These are phyloP conservation scores for Meloidogyne floridensis DNA, from an alignment of 1,140 invertebrate genomes.

Conservation along the genomic window DNA sequence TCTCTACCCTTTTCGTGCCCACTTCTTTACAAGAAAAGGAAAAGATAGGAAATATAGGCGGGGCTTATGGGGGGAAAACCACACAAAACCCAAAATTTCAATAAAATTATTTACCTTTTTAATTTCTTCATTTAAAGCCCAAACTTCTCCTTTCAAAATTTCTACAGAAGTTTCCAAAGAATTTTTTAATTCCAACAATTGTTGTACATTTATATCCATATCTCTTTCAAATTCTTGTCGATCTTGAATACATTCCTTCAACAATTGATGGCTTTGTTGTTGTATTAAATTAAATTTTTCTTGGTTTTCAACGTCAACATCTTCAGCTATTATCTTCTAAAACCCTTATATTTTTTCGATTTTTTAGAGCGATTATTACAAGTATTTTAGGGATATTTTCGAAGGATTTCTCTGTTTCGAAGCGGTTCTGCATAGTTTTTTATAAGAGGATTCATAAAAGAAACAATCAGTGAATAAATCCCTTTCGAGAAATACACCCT, in stretches of 20 bases:
- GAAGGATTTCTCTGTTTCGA: too few relatives aligned
- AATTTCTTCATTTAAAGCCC: slow-evolving; percentile 38
- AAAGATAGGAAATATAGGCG: too few relatives aligned
- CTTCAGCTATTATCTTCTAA: background rate
- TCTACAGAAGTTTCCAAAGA: slow-evolving; percentile 39
- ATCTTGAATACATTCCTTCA: slow-evolving; percentile 25
- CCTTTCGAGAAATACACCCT: too few relatives aligned
- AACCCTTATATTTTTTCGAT: background rate
- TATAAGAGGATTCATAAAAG: too few relatives aligned
- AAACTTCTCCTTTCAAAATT: slow-evolving; percentile 38
- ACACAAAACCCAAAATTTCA: background rate
- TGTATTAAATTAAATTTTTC: background rate
- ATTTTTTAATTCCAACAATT: slow-evolving; percentile 32
- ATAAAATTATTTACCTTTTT: slow-evolving; percentile 26
- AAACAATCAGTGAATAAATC: too few relatives aligned
- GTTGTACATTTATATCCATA: slow-evolving; percentile 33
- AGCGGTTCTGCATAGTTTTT: too few relatives aligned
- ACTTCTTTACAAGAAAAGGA: too few relatives aligned
- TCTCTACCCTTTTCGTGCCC: too few relatives aligned
- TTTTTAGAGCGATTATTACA: background rate
- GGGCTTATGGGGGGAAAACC: too few relatives aligned
- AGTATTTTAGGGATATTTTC: too few relatives aligned
- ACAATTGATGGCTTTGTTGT: slow-evolving; percentile 20
- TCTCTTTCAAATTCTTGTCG: slow-evolving; percentile 39
- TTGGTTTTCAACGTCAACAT: background rate